Conservation (phyloP, 2,797 vertebrate species). For the Pangasius krempfi region DNA sequence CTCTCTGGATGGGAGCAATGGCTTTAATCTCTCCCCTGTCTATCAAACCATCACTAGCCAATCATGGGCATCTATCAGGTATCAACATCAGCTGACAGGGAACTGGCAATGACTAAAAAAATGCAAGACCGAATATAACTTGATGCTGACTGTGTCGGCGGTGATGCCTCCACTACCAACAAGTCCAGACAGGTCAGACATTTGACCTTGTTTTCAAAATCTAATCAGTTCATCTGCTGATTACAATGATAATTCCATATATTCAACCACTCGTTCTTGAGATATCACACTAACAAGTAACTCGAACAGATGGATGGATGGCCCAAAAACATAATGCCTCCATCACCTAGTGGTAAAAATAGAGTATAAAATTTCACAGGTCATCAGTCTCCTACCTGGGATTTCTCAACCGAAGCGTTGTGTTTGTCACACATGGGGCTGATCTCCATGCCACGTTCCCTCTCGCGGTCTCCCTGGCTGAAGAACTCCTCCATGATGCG, state of each 20-base stretch:
- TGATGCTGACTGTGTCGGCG: neutral
- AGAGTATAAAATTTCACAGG: neutral
- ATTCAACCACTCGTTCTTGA: neutral
- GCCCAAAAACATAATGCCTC: neutral
- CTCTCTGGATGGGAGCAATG: neutral
- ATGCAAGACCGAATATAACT: neutral
- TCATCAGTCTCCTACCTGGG: constrained; percentile 80
- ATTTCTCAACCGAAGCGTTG: constrained; percentile 97
- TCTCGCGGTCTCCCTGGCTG: constrained; percentile 92
- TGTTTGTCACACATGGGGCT: constrained; percentile 99
- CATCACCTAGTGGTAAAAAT: neutral
- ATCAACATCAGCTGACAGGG: neutral
- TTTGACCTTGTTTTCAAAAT: constrained; percentile 3
- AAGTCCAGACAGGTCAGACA: neutral
- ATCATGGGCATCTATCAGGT: neutral
- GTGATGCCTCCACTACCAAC: neutral
- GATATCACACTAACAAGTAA: neutral
- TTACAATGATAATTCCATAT: neutral
- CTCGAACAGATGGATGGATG: neutral
- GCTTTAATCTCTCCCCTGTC: neutral
- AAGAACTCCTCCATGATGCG: constrained; percentile 99
- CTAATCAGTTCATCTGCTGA: neutral
- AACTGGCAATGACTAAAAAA: neutral
- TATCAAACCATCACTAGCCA: neutral
- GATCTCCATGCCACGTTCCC: constrained; percentile 98